These are phyloP conservation scores for Brachionus plicatilis DNA, from an alignment of 1,140 invertebrate genomes.

Conservation along the genomic window DNA sequence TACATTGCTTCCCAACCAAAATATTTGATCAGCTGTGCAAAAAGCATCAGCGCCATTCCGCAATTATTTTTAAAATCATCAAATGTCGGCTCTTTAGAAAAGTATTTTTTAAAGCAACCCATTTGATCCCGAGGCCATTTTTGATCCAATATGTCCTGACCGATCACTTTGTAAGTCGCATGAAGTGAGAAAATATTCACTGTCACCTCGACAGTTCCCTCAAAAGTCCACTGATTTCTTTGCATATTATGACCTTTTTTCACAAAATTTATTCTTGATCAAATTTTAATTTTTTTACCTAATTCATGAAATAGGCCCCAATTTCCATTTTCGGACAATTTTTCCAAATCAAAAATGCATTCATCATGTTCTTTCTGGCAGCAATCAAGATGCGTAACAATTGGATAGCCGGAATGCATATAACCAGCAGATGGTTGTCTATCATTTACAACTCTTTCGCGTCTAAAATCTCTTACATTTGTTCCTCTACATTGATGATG, in stretches of 20 bases:
- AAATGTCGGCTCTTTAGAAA: conserved; percentile 1
- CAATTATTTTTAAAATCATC: conserved; percentile 40
- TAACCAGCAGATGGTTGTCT: conserved; percentile 43
- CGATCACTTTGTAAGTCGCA: conserved; percentile 43
- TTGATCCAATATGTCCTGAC: conserved; percentile 42
- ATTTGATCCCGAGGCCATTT: conserved; percentile 40
- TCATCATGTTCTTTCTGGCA: conserved; percentile 40
- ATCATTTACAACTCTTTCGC: conserved; percentile 44
- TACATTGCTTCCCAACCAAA: conserved; percentile 42
- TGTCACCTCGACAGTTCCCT: conserved; percentile 44
- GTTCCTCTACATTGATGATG: conserved; percentile 43
- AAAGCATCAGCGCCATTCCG: conserved; percentile 41
- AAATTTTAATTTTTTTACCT: conserved; percentile 42
- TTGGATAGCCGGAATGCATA: conserved; percentile 45
- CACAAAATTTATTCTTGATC: not conserved
- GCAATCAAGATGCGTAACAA: conserved; percentile 44
- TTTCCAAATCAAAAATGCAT: conserved; percentile 40
- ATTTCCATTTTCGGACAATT: conserved; percentile 40
- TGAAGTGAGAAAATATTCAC: conserved; percentile 45
- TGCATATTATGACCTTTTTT: conserved; percentile 40
- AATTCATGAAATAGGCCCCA: conserved; percentile 46
- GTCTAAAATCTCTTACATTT: conserved; percentile 20
- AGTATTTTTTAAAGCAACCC: conserved; percentile 6
- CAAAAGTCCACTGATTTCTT: conserved; percentile 42
- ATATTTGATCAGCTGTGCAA: conserved; percentile 41